Conservation (phyloP, 35 echinoderm and acorn worm genomes). For the Strongylocentrotus purpuratus region DNA sequence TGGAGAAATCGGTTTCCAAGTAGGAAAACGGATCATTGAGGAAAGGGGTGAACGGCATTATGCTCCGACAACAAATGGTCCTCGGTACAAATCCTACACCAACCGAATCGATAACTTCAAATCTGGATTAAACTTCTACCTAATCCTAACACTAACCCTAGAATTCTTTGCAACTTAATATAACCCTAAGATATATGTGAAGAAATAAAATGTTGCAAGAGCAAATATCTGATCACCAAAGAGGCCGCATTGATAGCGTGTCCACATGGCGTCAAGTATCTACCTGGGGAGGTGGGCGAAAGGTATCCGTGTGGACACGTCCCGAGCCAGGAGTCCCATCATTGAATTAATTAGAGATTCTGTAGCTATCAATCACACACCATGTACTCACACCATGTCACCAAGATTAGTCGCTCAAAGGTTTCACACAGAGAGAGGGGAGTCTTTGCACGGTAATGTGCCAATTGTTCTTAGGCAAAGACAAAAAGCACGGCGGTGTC, state of each 20-base stretch:
- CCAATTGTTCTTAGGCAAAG: background rate
- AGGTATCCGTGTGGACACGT: background rate
- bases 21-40: too few species aligned
- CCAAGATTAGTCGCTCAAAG: background rate
- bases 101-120: too few species aligned
- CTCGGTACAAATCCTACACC: too few species aligned
- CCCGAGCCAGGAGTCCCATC: background rate
- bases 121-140: too few species aligned
- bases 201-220: too few species aligned
- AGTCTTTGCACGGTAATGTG: background rate
- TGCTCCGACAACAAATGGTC: too few species aligned
- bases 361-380: slow-evolving; percentile 20
- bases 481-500: background rate
- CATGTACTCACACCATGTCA: slow-evolving; percentile 29
- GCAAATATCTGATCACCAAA: too few species aligned
- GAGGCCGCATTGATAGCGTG: background rate
- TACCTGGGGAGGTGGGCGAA: background rate
- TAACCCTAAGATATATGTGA: too few species aligned
- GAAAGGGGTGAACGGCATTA: too few species aligned
- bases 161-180: too few species aligned
- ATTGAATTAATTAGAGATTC: slow-evolving; percentile 32
- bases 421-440: background rate
- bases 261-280: background rate
- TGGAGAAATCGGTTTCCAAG: too few species aligned
- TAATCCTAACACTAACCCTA: too few species aligned